Percentiles rank a stretch among this genome's conserved stretches.
Evolutionary conservation across 2,797 vertebrate species (phyloP).

Genomic region (Sphaeramia orbicularis): DNA sequence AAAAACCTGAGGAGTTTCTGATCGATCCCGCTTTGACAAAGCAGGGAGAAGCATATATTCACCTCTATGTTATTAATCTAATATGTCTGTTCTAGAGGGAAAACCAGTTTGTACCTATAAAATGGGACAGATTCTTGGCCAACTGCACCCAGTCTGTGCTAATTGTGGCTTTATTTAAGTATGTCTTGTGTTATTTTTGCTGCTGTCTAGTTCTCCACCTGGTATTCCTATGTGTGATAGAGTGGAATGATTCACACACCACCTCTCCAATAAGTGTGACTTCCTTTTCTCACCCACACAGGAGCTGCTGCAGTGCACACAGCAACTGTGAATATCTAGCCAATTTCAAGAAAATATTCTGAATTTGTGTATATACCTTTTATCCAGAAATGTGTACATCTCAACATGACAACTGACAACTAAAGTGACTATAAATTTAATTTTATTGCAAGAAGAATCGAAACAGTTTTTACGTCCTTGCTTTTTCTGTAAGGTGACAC

Average conservation of each 20-base stretch:
- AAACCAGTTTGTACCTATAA: constrained; percentile 5
- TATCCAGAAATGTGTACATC: constrained; percentile 23
- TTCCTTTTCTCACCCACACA: constrained; percentile 79
- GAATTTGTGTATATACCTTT: constrained; percentile 50
- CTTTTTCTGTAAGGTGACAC: no score
- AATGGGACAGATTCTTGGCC: constrained; percentile 16
- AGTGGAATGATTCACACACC: constrained; percentile 76
- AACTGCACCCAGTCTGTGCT: constrained; percentile 30
- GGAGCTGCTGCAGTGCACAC: constrained; percentile 62
- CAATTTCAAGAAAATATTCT: constrained; percentile 20
- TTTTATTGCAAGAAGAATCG: background rate
- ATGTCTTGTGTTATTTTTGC: constrained; percentile 49
- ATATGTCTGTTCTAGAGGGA: constrained; percentile 7
- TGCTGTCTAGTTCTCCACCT: constrained; percentile 69
- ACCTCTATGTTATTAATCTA: background rate
- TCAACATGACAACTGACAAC: constrained; percentile 13
- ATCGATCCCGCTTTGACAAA: constrained; percentile 5
- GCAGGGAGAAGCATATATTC: background rate
- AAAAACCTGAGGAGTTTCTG: constrained; percentile 9
- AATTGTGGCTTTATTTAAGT: constrained; percentile 48
- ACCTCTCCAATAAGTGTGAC: constrained; percentile 76
- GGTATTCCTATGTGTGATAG: constrained; percentile 67
- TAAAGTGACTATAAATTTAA: constrained; percentile 8
- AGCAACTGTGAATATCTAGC: constrained; percentile 61
- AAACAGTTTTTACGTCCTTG: no score